Conservation (phyloP, 2,797 vertebrate genomes). For the Galagoides demidoff region DNA sequence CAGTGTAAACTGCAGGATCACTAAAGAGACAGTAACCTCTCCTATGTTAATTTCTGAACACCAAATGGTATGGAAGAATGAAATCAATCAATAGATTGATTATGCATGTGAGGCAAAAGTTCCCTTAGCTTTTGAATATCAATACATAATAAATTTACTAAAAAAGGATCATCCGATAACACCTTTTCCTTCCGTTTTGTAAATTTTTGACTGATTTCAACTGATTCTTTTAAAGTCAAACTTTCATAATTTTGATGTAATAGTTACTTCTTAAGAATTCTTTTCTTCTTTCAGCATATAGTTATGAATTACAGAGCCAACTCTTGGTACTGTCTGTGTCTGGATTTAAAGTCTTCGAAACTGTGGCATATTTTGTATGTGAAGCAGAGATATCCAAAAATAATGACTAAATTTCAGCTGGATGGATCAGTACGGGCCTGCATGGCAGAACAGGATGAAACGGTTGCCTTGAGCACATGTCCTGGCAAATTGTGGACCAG, state of each 20-base stretch:
- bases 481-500: not conserved
- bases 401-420: not conserved
- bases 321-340: not conserved
- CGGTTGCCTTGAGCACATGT: not conserved
- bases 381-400: not conserved
- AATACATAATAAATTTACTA: not conserved
- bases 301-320: not conserved
- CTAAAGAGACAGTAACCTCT: not conserved
- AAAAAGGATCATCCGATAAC: not conserved
- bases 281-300: not conserved
- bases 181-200: not conserved
- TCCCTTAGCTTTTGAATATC: not conserved
- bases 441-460: not conserved
- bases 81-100: not conserved
- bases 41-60: not conserved
- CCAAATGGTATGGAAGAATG: not conserved
- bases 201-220: not conserved
- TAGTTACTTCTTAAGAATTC: not conserved
- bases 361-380: not conserved
- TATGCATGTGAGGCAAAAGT: not conserved
- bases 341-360: not conserved
- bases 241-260: not conserved
- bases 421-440: not conserved
- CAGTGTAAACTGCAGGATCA: not conserved
- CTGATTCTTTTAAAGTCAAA: constrained; percentile 21